Percentiles rank a stretch among this genome's conserved stretches.
phyloP scores from a whole-genome alignment of 2,113 vertebrate species.

The Ceyx margarethae region DNA sequence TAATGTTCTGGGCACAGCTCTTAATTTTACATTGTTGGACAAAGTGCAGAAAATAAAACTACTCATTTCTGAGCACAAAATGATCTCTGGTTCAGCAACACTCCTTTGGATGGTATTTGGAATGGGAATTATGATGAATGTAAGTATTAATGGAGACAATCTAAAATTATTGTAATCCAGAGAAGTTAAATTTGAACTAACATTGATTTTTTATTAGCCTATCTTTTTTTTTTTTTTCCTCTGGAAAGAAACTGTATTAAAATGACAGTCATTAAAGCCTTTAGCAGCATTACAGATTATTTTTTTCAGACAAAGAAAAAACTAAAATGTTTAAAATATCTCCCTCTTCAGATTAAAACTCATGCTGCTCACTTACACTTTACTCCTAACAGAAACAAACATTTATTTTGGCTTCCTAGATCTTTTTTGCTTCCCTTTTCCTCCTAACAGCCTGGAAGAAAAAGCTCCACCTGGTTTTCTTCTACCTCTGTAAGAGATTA shows the following conservation, averaged over 20 bases:
- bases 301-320: not conserved
- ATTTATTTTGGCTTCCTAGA: not conserved
- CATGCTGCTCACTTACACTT: not conserved
- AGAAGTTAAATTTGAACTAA: not conserved
- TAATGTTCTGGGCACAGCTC: not conserved
- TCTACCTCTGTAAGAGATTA: not conserved
- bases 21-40: not conserved
- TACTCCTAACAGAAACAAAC: not conserved
- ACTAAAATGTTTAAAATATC: not conserved
- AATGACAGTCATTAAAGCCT: not conserved
- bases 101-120: not conserved
- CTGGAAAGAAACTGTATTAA: not conserved
- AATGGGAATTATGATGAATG: not conserved
- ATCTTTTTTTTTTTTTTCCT: not conserved
- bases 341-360: not conserved
- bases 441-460: not conserved
- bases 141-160: not conserved
- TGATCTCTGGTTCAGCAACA: not conserved
- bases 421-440: not conserved
- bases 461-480: not conserved
- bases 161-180: not conserved
- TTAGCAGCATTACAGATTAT: accelerated
- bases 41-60: not conserved
- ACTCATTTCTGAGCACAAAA: not conserved
- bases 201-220: not conserved